Conservation (phyloP, 2,888 invertebrate species). For the Atethmia centrago region DNA sequence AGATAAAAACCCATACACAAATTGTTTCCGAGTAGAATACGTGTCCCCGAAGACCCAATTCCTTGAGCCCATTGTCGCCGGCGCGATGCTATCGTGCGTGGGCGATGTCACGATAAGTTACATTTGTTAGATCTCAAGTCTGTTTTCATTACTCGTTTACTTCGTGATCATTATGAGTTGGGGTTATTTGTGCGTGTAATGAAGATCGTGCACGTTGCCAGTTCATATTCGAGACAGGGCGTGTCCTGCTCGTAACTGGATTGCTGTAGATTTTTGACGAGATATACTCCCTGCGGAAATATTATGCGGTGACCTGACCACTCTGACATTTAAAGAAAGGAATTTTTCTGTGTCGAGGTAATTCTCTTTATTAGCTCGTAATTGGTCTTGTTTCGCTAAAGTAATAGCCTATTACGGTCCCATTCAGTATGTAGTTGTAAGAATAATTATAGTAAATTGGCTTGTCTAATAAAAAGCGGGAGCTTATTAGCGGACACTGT, state of each 20-base stretch:
- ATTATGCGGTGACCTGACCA: conserved; percentile 69
- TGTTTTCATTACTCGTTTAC: conserved; percentile 74
- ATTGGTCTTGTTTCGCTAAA: conserved; percentile 74
- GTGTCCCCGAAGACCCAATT: conserved; percentile 77
- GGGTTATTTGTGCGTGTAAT: conserved; percentile 77
- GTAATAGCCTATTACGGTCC: conserved; percentile 68
- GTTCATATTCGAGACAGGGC: conserved; percentile 69
- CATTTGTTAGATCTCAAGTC: conserved; percentile 76
- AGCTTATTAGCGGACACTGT: conserved; percentile 37
- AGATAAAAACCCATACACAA: conserved; percentile 72
- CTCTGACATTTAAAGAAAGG: conserved; percentile 73
- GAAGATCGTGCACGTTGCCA: conserved; percentile 76
- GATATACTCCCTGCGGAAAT: conserved; percentile 76
- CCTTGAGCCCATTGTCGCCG: conserved; percentile 77
- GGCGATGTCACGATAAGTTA: conserved; percentile 82
- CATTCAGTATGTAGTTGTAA: conserved; percentile 49
- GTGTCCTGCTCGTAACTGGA: conserved; percentile 74
- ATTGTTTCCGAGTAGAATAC: conserved; percentile 75
- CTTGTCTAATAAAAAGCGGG: conserved; percentile 41
- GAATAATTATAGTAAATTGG: conserved; percentile 55
- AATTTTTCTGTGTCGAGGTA: conserved; percentile 69
- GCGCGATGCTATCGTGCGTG: conserved; percentile 82
- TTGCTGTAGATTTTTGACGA: conserved; percentile 74
- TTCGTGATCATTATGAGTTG: conserved; percentile 74
- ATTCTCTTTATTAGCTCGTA: conserved; percentile 73